Evolutionary conservation across 2,113 vertebrate species (phyloP).

Genomic region (Passer montanus): DNA sequence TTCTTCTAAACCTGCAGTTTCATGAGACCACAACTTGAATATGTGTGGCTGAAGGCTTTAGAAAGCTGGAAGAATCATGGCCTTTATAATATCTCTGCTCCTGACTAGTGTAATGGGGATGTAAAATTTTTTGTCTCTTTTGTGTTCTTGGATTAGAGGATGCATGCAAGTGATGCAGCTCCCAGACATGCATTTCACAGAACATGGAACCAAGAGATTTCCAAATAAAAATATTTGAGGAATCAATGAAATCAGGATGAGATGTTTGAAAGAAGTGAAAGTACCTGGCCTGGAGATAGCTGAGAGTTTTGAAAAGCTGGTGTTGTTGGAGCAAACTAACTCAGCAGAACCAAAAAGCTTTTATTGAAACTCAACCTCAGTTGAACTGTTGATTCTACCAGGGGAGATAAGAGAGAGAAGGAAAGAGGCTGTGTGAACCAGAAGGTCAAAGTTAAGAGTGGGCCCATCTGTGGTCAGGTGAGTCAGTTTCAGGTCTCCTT

Average conservation of each 20-base stretch:
- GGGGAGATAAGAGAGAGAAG: neutral
- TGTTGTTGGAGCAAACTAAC: neutral
- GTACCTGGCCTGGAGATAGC: neutral
- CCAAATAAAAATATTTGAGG: neutral
- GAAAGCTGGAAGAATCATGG: neutral
- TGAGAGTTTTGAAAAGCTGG: neutral
- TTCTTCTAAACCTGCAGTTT: neutral
- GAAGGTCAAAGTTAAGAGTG: neutral
- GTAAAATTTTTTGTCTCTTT: neutral
- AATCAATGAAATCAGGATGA: neutral
- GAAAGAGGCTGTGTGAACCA: neutral
- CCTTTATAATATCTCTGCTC: neutral
- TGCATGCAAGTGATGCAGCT: neutral
- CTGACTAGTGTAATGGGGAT: neutral
- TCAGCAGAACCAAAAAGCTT: neutral
- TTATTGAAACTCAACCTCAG: neutral
- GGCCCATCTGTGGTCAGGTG: neutral
- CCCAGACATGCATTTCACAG: neutral
- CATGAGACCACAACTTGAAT: neutral
- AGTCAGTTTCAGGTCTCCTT: neutral
- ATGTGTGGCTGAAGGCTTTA: neutral
- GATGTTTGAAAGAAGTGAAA: neutral
- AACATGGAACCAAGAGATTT: neutral
- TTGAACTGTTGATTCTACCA: neutral
- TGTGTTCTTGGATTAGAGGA: neutral